Evolutionary conservation across 2,888 invertebrate genomes (phyloP).

Genomic region (Tetragonisca angustula): DNA sequence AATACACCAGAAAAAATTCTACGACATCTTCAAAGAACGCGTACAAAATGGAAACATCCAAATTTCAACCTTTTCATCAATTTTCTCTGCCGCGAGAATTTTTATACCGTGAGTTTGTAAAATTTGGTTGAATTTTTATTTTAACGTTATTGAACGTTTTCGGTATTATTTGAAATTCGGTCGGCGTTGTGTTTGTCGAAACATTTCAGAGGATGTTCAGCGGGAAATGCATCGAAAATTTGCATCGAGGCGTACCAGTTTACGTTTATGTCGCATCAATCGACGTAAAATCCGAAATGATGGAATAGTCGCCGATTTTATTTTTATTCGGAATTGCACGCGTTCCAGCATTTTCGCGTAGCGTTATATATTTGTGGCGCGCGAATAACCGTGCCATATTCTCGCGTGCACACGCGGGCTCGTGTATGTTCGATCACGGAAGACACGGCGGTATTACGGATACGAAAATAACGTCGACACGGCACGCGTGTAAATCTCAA

Average conservation of each 20-base stretch:
- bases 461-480: conserved; percentile 74
- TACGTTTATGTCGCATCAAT: not conserved
- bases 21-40: conserved; percentile 12
- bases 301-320: conserved; percentile 5
- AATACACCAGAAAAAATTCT: not conserved
- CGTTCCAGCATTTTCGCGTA: conserved; percentile 11
- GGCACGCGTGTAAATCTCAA: conserved; percentile 74
- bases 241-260: not conserved
- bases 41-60: not conserved
- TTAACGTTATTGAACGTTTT: not conserved
- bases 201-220: not conserved
- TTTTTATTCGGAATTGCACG: not conserved
- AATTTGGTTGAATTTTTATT: not conserved
- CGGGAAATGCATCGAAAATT: not conserved
- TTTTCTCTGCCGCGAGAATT: too few relatives aligned
- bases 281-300: not conserved
- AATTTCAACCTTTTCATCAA: too few relatives aligned
- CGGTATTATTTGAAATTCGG: not conserved
- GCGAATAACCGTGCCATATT: conserved; percentile 15
- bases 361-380: not conserved
- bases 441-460: conserved; percentile 57
- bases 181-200: not conserved
- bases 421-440: conserved; percentile 28
- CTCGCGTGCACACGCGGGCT: conserved; percentile 2
- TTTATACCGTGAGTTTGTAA: not conserved